These are phyloP conservation scores for Cuniculus paca DNA, from an alignment of 2,797 vertebrate genomes.

Conservation along the genomic window DNA sequence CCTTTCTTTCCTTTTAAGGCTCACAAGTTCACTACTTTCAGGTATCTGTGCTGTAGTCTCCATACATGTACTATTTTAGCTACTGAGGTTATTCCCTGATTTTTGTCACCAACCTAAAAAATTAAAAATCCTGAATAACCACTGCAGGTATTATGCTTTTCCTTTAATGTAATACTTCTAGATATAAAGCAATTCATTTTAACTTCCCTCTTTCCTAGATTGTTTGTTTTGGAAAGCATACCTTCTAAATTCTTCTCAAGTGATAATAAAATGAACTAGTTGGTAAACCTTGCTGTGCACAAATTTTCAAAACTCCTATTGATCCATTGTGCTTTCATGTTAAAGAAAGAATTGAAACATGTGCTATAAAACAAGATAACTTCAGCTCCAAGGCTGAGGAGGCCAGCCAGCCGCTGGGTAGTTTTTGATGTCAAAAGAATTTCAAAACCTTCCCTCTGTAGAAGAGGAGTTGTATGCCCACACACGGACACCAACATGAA, in stretches of 20 bases:
- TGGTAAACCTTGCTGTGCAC: constrained; percentile 16
- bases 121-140: neutral
- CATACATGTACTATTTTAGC: neutral
- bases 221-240: neutral
- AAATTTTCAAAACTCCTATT: constrained; percentile 47
- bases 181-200: neutral
- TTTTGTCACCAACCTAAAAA: constrained; percentile 37
- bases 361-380: constrained; percentile 30
- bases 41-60: neutral
- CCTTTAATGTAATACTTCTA: neutral
- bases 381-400: neutral
- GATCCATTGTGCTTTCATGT: constrained; percentile 35
- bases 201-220: neutral
- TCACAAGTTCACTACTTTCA: neutral
- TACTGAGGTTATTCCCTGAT: neutral
- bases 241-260: constrained; percentile 22
- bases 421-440: constrained; percentile 8
- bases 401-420: neutral
- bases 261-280: constrained; percentile 21
- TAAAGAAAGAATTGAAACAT: constrained; percentile 66
- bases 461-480: neutral
- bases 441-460: constrained; percentile 13
- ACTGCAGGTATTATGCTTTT: neutral
- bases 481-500: neutral
- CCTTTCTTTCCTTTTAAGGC: neutral